Conservation (phyloP, 1,140 invertebrate genomes). For the Cyclina sinensis region DNA sequence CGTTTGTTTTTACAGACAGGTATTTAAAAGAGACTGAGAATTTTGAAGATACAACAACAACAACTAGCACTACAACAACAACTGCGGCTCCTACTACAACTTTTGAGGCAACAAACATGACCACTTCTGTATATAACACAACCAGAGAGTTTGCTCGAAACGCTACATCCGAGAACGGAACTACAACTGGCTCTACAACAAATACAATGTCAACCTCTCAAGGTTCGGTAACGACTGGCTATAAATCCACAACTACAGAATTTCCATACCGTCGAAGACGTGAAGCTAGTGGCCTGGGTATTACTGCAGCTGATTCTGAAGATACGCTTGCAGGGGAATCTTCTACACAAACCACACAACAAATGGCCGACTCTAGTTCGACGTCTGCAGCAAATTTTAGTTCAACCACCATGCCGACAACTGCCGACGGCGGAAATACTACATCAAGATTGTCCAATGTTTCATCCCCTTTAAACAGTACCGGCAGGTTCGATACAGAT, state of each 20-base stretch:
- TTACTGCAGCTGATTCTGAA: background rate
- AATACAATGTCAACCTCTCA: background rate
- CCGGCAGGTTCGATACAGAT: background rate
- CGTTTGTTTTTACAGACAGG: conserved; percentile 72
- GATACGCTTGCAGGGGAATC: conserved; percentile 4
- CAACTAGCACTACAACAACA: background rate
- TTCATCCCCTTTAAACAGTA: background rate
- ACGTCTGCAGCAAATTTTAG: background rate
- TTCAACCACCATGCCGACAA: background rate
- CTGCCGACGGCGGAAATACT: background rate
- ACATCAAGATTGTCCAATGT: background rate
- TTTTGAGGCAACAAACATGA: background rate
- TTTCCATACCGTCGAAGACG: conserved; percentile 10
- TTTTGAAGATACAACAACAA: conserved; percentile 36
- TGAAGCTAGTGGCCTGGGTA: background rate
- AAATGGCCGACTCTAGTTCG: too few species aligned
- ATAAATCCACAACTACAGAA: background rate
- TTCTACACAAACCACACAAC: background rate
- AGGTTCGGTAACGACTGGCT: too few species aligned
- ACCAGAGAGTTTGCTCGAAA: background rate
- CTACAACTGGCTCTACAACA: background rate
- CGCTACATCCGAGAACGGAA: too few species aligned
- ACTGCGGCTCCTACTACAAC: conserved; percentile 5
- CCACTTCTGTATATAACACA: background rate
- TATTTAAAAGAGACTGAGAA: conserved; percentile 61